A percentile compares a stretch with the other conserved stretches of the same genome.
phyloP scores from a whole-genome alignment of 2,113 vertebrate species.

The Oxyruncus cristatus region DNA sequence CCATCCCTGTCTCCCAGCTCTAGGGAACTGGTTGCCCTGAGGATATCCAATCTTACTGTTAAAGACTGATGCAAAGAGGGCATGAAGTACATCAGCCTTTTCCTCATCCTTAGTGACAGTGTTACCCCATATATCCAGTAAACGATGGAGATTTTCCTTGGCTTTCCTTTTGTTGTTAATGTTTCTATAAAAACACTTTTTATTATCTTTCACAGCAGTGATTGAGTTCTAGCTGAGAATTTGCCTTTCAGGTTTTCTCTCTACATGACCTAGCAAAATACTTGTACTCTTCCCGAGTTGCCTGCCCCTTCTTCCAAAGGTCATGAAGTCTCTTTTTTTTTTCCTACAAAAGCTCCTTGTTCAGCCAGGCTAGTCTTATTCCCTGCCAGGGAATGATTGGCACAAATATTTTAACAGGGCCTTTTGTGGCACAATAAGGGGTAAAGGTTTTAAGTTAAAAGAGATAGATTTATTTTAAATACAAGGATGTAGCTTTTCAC shows the following conservation, averaged over 20 bases:
- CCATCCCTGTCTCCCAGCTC: background rate
- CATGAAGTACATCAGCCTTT: background rate
- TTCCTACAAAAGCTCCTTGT: background rate
- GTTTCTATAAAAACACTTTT: background rate
- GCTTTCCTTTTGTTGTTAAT: background rate
- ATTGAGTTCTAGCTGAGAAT: background rate
- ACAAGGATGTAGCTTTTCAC: background rate
- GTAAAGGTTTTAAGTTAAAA: background rate
- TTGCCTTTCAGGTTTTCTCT: background rate
- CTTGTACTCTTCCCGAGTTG: background rate
- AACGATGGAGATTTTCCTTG: background rate
- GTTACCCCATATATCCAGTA: background rate
- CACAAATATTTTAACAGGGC: background rate
- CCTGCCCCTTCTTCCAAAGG: background rate
- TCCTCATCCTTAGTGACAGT: background rate
- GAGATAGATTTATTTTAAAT: background rate
- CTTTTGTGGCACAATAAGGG: rapidly evolving
- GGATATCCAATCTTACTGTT: background rate
- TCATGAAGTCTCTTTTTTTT: background rate
- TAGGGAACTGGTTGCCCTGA: background rate
- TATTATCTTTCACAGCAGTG: background rate
- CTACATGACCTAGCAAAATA: background rate
- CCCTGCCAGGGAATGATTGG: background rate
- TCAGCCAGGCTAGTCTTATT: background rate
- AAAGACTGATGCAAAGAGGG: background rate